Percentiles rank a stretch among this genome's conserved stretches.
Evolutionary conservation across 2,888 invertebrate species (phyloP).

Genomic region (Cistogaster globosa): DNA sequence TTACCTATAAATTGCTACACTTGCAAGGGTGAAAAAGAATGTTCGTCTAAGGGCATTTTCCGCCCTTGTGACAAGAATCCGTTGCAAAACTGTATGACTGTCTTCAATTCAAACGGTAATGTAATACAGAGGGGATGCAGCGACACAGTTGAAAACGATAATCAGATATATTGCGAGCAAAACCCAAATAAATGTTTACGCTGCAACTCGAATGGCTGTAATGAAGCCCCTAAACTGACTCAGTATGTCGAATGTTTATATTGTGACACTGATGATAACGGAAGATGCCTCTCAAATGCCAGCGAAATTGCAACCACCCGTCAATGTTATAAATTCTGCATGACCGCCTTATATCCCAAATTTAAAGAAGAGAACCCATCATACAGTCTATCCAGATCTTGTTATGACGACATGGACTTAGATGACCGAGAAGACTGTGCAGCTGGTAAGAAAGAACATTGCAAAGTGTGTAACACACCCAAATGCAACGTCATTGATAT

Average conservation of each 20-base stretch:
- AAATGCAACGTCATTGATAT: conserved; percentile 76
- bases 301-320: conserved; percentile 72
- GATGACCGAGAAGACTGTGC: conserved; percentile 76
- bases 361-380: conserved; percentile 76
- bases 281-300: conserved; percentile 73
- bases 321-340: conserved; percentile 76
- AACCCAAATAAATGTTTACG: conserved; percentile 75
- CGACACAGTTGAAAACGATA: conserved; percentile 66
- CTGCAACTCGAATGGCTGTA: conserved; percentile 81
- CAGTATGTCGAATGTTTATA: conserved; percentile 78
- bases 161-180: conserved; percentile 75
- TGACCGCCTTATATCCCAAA: conserved; percentile 77
- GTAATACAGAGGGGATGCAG: conserved; percentile 78
- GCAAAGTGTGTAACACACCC: conserved; percentile 74
- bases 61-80: conserved; percentile 73
- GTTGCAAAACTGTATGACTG: conserved; percentile 78
- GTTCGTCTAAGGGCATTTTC: conserved; percentile 59
- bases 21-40: conserved; percentile 74
- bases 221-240: conserved; percentile 74
- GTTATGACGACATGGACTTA: conserved; percentile 78
- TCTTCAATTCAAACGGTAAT: conserved; percentile 74
- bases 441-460: conserved; percentile 73
- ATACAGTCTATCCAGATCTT: conserved; percentile 78
- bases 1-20: conserved; percentile 77
- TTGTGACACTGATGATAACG: conserved; percentile 76